Evolutionary conservation across 2,888 invertebrate species (phyloP).

Genomic region (Acrocera orbiculus): DNA sequence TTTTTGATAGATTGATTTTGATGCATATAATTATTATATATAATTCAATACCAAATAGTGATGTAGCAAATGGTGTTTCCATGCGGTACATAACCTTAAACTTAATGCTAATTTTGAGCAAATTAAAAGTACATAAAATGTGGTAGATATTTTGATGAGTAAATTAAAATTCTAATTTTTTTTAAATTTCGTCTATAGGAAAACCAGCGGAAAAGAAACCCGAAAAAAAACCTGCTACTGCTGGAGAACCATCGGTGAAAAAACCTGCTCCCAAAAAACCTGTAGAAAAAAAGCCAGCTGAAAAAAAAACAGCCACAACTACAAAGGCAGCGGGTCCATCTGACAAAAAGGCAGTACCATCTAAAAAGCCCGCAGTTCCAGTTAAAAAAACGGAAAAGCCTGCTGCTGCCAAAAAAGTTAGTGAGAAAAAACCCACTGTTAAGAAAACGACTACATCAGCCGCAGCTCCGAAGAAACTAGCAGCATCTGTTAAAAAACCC

Average conservation of each 20-base stretch:
- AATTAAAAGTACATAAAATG: no score
- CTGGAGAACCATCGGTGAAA: slow-evolving; percentile 24
- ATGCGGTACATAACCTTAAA: slow-evolving; percentile 8
- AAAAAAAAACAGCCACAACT: slow-evolving; percentile 21
- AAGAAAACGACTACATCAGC: slow-evolving; percentile 26
- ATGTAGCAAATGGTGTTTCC: no score
- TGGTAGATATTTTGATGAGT: no score
- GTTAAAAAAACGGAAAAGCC: slow-evolving; percentile 20
- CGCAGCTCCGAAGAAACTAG: slow-evolving; percentile 22
- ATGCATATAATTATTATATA: background rate
- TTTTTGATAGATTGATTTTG: slow-evolving; percentile 13
- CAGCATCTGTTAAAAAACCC: slow-evolving; percentile 23
- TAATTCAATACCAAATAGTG: no score
- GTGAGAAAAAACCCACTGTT: slow-evolving; percentile 11
- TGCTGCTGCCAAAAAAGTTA: slow-evolving; percentile 16
- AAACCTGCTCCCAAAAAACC: slow-evolving; percentile 21
- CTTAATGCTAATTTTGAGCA: no score
- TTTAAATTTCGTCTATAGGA: slow-evolving; percentile 12
- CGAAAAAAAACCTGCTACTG: slow-evolving; percentile 31
- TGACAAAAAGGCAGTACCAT: slow-evolving; percentile 16
- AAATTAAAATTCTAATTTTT: no score
- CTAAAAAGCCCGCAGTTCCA: slow-evolving; percentile 8
- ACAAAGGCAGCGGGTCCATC: slow-evolving; percentile 17
- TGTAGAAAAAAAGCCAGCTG: slow-evolving; percentile 16
- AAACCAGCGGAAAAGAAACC: slow-evolving; percentile 42